phyloP scores from a whole-genome alignment of 2,888 invertebrate species.

The Diadromus collaris region DNA sequence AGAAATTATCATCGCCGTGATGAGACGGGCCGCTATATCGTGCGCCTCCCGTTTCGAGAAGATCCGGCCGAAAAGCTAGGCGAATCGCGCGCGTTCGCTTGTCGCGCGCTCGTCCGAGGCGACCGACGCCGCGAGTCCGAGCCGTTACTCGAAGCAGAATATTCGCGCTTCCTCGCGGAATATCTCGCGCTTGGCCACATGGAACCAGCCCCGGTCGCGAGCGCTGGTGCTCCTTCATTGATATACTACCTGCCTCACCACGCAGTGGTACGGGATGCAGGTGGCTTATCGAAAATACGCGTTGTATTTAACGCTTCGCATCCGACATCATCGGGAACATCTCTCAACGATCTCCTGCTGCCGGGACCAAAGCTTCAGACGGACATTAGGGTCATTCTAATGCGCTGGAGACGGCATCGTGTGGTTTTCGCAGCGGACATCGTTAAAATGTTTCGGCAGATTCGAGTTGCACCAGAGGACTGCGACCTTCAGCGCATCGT shows the following conservation, averaged over 20 bases:
- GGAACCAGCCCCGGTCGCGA: background rate
- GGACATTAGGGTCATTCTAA: background rate
- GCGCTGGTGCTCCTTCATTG: background rate
- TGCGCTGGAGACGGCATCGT: slow-evolving; percentile 1
- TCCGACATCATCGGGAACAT: background rate
- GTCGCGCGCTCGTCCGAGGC: background rate
- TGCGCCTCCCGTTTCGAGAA: slow-evolving; percentile 4
- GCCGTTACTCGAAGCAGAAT: slow-evolving; percentile 1
- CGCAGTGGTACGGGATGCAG: background rate
- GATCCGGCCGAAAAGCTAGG: slow-evolving; percentile 5
- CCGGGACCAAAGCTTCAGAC: background rate
- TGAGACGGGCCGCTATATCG: slow-evolving; percentile 27
- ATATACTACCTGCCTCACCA: slow-evolving; percentile 2
- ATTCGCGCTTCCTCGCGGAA: slow-evolving; percentile 4
- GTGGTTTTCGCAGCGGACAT: slow-evolving; percentile 15
- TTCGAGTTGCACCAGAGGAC: background rate
- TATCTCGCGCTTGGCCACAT: background rate
- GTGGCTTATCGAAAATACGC: background rate
- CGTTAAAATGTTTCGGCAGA: slow-evolving; percentile 11
- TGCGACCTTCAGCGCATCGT: slow-evolving; percentile 9
- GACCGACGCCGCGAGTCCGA: slow-evolving; percentile 7
- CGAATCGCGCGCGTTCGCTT: slow-evolving; percentile 3
- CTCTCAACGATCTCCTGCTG: background rate
- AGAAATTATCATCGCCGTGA: background rate
- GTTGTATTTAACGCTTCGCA: background rate